These are phyloP conservation scores for Lacanobia wlatinum DNA, from an alignment of 2,888 invertebrate species.

Conservation along the genomic window DNA sequence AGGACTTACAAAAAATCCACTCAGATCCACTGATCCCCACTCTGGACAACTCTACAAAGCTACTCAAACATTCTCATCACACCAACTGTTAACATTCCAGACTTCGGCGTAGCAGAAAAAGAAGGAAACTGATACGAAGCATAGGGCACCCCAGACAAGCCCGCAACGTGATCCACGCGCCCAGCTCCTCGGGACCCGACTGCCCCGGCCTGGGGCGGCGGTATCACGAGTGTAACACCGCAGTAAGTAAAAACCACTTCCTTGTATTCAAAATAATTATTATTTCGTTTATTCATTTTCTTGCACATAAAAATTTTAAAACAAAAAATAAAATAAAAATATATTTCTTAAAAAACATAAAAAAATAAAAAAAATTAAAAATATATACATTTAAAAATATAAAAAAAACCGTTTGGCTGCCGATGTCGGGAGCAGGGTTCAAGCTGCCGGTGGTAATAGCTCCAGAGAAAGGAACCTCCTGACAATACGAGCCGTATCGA, in stretches of 20 bases:
- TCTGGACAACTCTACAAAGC: neutral
- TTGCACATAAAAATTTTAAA: too few relatives aligned
- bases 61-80: neutral
- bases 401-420: too few relatives aligned
- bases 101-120: conserved; percentile 86
- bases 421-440: too few relatives aligned
- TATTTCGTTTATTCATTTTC: too few relatives aligned
- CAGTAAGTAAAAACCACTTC: conserved; percentile 88
- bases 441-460: too few relatives aligned
- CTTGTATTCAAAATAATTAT: neutral
- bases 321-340: too few relatives aligned
- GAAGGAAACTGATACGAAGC: conserved; percentile 83
- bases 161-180: conserved; percentile 69
- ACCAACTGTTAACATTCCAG: conserved; percentile 74
- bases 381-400: too few relatives aligned
- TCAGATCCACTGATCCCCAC: neutral
- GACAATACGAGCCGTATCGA: too few relatives aligned
- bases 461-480: too few relatives aligned
- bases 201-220: conserved; percentile 94
- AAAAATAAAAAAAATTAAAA: too few relatives aligned
- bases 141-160: conserved; percentile 72
- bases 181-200: conserved; percentile 78
- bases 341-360: too few relatives aligned
- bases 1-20: too few relatives aligned
- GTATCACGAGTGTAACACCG: conserved; percentile 95